Evolutionary conservation across 1,140 invertebrate genomes (phyloP).

Genomic region (Mycetomoellerius zeteki): DNA sequence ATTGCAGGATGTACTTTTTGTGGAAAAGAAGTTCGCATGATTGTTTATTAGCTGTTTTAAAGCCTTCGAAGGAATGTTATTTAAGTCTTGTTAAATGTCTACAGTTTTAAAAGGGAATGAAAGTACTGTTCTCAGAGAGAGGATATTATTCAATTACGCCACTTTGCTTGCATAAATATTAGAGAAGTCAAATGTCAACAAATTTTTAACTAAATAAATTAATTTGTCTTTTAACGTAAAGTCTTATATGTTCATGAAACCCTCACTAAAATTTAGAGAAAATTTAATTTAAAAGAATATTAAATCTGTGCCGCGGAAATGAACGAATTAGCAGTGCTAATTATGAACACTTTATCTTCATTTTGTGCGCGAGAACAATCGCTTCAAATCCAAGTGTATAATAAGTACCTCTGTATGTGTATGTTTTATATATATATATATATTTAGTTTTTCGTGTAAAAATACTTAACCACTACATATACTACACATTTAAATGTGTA

Average conservation of each 20-base stretch:
- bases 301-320: not conserved
- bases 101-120: not conserved
- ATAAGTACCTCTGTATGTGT: no score
- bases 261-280: slow-evolving; percentile 2
- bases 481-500: no score
- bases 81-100: slow-evolving; percentile 8
- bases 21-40: not conserved
- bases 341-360: slow-evolving; percentile 17
- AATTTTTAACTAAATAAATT: slow-evolving; percentile 2
- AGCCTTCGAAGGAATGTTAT: not conserved
- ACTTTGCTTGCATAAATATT: not conserved
- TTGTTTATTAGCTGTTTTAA: slow-evolving; percentile 40
- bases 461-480: no score
- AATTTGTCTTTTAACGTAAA: not conserved
- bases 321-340: slow-evolving; percentile 20
- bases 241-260: not conserved
- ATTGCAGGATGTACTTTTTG: slow-evolving; percentile 31
- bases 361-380: not conserved
- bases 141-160: not conserved
- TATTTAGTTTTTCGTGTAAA: no score
- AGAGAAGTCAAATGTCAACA: not conserved
- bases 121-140: not conserved
- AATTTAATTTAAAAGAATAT: not conserved
- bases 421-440: no score
- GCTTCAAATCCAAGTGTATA: no score